Evolutionary conservation across 2,113 vertebrate species (phyloP).

Genomic region (Microtus ochrogaster): DNA sequence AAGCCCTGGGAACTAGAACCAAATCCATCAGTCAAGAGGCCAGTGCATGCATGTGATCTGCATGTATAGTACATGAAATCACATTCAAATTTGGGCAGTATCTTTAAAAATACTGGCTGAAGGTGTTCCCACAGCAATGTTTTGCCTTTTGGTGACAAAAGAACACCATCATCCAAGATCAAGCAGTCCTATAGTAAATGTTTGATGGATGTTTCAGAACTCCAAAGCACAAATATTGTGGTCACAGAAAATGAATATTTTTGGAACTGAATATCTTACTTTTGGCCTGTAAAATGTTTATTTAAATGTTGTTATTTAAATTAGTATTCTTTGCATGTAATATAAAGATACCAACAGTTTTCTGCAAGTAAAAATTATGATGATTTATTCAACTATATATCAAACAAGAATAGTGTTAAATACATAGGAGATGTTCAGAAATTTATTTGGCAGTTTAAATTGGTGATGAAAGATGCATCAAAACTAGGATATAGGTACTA

Average conservation of each 20-base stretch:
- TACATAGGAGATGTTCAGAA: not conserved
- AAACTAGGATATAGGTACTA: not conserved
- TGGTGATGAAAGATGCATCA: not conserved
- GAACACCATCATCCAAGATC: not conserved
- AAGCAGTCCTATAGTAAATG: not conserved
- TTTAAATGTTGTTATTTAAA: not conserved
- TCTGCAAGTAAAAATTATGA: not conserved
- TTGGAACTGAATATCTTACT: not conserved
- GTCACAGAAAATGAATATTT: not conserved
- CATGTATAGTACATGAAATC: too few relatives aligned
- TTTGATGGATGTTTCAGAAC: not conserved
- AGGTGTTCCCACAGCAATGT: too few relatives aligned
- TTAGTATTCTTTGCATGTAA: not conserved
- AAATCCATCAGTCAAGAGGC: too few relatives aligned
- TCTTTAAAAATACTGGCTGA: too few relatives aligned
- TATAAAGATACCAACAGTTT: not conserved
- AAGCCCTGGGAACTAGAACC: too few relatives aligned
- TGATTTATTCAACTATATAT: not conserved
- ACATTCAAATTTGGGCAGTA: too few relatives aligned
- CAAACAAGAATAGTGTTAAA: not conserved
- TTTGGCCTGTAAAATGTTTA: not conserved
- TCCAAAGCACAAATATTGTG: not conserved
- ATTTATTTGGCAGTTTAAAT: not conserved
- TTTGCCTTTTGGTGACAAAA: not conserved
- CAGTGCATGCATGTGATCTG: too few relatives aligned